Percentiles rank a stretch among this genome's conserved stretches.
Conservation (phyloP, 2,113 vertebrate genomes). For the Varanus salvator region DNA sequence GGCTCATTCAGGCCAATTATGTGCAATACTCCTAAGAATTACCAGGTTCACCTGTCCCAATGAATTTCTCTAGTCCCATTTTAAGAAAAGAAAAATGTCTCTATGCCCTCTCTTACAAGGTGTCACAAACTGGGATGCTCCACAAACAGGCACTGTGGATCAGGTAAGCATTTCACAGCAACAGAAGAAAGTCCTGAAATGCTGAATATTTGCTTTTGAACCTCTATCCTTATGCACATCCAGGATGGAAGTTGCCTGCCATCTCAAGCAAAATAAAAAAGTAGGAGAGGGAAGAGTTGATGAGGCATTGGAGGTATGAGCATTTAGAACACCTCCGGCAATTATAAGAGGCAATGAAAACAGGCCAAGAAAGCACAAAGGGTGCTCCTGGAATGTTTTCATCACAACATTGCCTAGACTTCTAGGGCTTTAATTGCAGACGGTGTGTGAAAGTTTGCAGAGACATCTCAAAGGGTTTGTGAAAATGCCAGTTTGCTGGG, state of each 20-base stretch:
- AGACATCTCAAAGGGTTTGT: background rate
- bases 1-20: background rate
- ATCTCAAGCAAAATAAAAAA: background rate
- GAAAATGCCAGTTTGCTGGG: background rate
- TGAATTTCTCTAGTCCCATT: background rate
- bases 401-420: background rate
- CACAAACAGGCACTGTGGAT: background rate
- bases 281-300: background rate
- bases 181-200: background rate
- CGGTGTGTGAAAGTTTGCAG: too few species aligned
- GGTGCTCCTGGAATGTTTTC: background rate
- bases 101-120: background rate
- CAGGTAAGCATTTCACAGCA: background rate
- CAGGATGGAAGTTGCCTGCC: background rate
- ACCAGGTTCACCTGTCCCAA: background rate
- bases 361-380: background rate
- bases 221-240: background rate
- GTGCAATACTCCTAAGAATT: background rate
- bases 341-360: background rate
- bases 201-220: background rate
- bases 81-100: background rate
- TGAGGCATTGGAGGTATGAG: background rate
- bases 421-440: background rate
- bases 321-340: background rate
- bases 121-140: background rate